Evolutionary conservation across 2,888 invertebrate species (phyloP), one percentile per base, ranked within the genome.

Genomic region (Pecten maximus): DNA sequence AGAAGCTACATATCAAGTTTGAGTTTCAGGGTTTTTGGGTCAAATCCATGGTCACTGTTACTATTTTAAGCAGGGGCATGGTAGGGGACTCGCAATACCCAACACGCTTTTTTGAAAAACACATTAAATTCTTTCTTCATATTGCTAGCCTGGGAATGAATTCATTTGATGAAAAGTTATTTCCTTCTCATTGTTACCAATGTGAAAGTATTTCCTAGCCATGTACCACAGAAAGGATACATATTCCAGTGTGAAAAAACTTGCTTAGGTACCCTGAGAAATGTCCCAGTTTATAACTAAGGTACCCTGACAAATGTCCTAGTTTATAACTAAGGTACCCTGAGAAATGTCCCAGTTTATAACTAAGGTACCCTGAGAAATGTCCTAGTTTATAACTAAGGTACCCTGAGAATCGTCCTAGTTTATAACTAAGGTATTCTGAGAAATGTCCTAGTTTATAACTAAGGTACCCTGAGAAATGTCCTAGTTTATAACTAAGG

Each of bases 381-480:
- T 87, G 40, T 87, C 48, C 16, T 87, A 50, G 23, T 88, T 87
- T 40, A 88, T 89, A n/a, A 23, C 39, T 6, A 87, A 87, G 74
- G 74, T 89, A 86, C 39, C 40, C 12, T 23, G 88, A 50, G 74
- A 40, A 60, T 54, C 87, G 40, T 87, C 48, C 16, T 87, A 50
- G 23, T 88, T 87, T 40, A 88, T 89, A n/a, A 23, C 39, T 6
- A 87, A 87, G 74, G 74, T 89, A 86, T n/a, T 54, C 12, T 23
- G 88, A 50, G 74, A 40, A 60, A 54, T 87, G 40, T 87, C 48
- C 16, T 87, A 50, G 23, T 88, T 87, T 40, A 88, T 89, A n/a
- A 23, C 39, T 6, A 87, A 87, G 74, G 74, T 89, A 86, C 39
- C 40, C 12, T 23, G 88, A 50, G 74, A 40, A 60, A 54, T 87